Evolutionary conservation across 2,113 vertebrate genomes (phyloP).

Genomic region (Elaphurus davidianus): DNA sequence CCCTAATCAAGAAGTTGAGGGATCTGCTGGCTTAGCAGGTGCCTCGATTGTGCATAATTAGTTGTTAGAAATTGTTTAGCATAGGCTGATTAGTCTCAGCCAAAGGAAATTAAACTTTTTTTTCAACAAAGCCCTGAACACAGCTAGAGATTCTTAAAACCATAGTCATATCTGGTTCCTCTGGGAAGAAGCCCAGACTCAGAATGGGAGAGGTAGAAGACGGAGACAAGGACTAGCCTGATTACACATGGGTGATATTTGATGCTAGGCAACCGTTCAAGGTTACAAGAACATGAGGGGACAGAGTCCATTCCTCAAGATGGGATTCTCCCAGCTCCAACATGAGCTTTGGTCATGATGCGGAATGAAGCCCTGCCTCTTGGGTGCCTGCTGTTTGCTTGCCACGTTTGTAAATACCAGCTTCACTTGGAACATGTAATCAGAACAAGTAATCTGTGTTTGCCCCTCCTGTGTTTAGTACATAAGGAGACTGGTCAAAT

Average conservation of each 20-base stretch:
- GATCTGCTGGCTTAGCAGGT: constrained; percentile 50
- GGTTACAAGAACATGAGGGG: background rate
- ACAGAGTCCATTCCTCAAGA: background rate
- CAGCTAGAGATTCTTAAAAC: background rate
- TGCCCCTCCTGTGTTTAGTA: background rate
- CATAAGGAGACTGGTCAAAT: background rate
- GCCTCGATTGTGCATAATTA: constrained; percentile 46
- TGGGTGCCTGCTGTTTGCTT: background rate
- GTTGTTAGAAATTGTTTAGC: constrained; percentile 53
- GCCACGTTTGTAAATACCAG: background rate
- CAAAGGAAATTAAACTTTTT: constrained; percentile 44
- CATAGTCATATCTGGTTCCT: background rate
- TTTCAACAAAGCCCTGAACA: background rate
- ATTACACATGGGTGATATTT: background rate
- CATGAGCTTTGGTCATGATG: background rate
- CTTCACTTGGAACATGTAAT: background rate
- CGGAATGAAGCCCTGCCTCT: background rate
- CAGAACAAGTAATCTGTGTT: background rate
- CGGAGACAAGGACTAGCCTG: background rate
- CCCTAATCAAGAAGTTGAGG: constrained; percentile 34
- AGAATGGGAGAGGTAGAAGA: background rate
- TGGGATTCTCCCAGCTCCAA: background rate
- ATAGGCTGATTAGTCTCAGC: constrained; percentile 44
- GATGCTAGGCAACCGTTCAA: background rate
- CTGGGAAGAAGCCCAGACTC: background rate